Conservation (phyloP, 1,140 invertebrate genomes). For the Campoletis sonorensis region DNA sequence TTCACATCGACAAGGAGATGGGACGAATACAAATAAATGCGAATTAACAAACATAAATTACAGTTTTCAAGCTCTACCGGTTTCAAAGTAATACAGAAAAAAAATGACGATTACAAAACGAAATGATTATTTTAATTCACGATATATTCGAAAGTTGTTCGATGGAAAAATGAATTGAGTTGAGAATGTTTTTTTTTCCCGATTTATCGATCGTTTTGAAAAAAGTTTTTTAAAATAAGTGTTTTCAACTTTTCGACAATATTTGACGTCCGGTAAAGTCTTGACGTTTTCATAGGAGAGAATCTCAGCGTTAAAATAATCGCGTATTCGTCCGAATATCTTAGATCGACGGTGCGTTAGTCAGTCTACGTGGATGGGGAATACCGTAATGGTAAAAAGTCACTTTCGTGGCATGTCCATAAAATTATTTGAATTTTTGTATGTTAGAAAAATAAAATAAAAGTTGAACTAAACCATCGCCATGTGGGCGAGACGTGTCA, state of each 20-base stretch:
- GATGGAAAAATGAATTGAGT: no score
- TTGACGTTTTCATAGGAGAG: not conserved
- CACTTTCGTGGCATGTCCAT: not conserved
- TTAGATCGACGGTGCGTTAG: not conserved
- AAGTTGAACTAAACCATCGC: not conserved
- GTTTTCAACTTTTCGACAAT: not conserved
- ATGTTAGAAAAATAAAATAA: not conserved
- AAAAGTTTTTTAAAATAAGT: not conserved
- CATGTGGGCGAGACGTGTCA: no score
- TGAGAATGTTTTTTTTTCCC: no score
- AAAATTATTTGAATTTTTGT: not conserved
- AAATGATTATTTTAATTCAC: no score
- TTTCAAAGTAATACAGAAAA: no score
- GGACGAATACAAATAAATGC: slow-evolving; percentile 29
- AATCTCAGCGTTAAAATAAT: not conserved
- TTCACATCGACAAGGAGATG: slow-evolving; percentile 16
- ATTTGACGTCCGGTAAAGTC: not conserved
- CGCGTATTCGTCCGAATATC: not conserved
- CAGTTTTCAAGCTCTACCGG: no score
- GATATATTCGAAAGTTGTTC: no score
- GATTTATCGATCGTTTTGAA: no score
- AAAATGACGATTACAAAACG: no score
- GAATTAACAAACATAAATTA: not conserved
- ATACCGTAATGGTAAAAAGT: not conserved
- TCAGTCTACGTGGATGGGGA: not conserved